Evolutionary conservation across 1,140 invertebrate species (phyloP), one percentile per base, ranked within the genome.

Genomic region (Tetramorium simillimum): DNA sequence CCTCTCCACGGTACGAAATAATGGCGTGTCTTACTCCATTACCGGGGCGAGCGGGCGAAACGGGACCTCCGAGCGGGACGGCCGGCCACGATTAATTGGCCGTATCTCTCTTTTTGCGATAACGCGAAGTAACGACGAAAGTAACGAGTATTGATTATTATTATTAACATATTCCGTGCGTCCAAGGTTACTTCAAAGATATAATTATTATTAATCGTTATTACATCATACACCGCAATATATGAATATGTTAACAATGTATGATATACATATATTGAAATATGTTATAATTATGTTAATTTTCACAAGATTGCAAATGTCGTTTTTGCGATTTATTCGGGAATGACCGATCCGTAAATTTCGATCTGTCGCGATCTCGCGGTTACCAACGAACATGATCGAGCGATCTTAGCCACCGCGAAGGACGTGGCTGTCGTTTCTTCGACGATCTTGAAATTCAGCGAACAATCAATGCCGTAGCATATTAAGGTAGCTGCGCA

Each of bases 1-100:
- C 56, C 84, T 76, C 75, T 62, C 46, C 58, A 46, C 4, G 43
- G 21, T 28, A 90, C 84, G 43, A 90, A 85, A 88, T 90, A 91
- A 69, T 80, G 62, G 69, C 24, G 10, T 28, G 9, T 51, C 33
- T 62, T 86, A 53, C 58, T 82, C 51, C n/a, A 58, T 73, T 18
- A 51, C 14, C 16, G 37, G 49, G 24, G n/a, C n/a, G n/a, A 43
- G 9, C 28, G 14, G 24, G 49, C 21, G 16, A 69, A 80, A 65
- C 12, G 46, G 24, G 21, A 16, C 33, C 73, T 28, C 37, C 49
- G 12, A 63, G 24, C 14, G 56, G n/a, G n/a, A 72, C 51, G 78
- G 28, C 12, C 67, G 21, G 6, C 51, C 21, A 37, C 14, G 46
- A 73, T 84, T 84, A 84, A 84, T 84, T 60, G 28, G 67, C 18